Conservation (phyloP, 2,113 vertebrate species). For the Calidris pygmaea region DNA sequence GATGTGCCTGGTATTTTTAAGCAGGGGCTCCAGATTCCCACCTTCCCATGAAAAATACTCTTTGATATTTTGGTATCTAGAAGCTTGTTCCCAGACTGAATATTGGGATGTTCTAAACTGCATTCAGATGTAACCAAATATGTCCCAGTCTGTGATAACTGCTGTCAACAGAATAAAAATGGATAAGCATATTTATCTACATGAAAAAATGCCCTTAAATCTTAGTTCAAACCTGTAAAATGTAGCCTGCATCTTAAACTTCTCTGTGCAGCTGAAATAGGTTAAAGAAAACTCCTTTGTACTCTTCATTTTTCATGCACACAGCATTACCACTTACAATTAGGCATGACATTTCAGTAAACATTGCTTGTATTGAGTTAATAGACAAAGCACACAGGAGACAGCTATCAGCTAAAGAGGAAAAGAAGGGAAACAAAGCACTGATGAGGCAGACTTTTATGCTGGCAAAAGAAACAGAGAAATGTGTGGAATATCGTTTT, state of each 20-base stretch:
- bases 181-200: not conserved
- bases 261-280: not conserved
- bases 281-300: not conserved
- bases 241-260: not conserved
- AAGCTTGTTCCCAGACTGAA: not conserved
- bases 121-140: not conserved
- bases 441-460: not conserved
- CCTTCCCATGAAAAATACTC: not conserved
- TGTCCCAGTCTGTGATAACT: not conserved
- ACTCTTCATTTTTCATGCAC: not conserved
- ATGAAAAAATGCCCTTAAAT: not conserved
- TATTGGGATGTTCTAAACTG: not conserved
- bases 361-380: not conserved
- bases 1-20: not conserved
- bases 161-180: not conserved
- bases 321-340: not conserved
- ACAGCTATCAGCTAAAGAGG: not conserved
- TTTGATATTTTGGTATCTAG: not conserved
- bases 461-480: not conserved
- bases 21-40: not conserved
- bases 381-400: not conserved
- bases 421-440: not conserved
- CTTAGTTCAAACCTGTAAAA: not conserved
- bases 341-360: constrained; percentile 1
- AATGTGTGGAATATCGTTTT: not conserved